Conservation (phyloP, 2,797 vertebrate species). For the Pristis pectinata region DNA sequence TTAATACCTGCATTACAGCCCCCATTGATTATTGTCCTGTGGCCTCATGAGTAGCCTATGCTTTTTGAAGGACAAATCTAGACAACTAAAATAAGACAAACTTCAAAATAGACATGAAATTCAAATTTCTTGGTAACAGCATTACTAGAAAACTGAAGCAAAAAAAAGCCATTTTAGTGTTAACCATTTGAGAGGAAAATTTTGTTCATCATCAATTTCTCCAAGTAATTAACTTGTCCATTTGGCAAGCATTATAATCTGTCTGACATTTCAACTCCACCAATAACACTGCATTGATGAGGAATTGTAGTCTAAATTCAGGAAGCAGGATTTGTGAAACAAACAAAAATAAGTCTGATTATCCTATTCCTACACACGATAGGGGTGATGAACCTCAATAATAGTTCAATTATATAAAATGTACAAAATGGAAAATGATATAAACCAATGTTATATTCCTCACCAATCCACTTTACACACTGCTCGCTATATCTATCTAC, state of each 20-base stretch:
- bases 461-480: background rate
- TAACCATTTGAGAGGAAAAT: background rate
- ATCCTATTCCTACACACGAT: background rate
- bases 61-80: background rate
- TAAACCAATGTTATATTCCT: background rate
- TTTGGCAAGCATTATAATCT: background rate
- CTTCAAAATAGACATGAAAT: background rate
- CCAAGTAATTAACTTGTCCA: background rate
- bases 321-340: background rate
- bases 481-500: background rate
- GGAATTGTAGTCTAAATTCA: background rate
- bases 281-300: background rate
- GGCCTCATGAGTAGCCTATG: background rate
- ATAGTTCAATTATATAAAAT: background rate
- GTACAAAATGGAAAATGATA: background rate
- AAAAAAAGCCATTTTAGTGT: background rate
- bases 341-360: background rate
- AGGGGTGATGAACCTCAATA: background rate
- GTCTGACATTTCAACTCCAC: background rate
- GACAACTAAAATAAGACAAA: background rate
- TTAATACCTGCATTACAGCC: no score
- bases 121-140: background rate
- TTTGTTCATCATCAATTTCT: no score
- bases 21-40: background rate
- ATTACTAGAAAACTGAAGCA: background rate